A percentile compares a stretch with the other conserved stretches of the same genome.
Evolutionary conservation across 2,113 vertebrate species (phyloP).

Genomic region (Siniperca knerii): DNA sequence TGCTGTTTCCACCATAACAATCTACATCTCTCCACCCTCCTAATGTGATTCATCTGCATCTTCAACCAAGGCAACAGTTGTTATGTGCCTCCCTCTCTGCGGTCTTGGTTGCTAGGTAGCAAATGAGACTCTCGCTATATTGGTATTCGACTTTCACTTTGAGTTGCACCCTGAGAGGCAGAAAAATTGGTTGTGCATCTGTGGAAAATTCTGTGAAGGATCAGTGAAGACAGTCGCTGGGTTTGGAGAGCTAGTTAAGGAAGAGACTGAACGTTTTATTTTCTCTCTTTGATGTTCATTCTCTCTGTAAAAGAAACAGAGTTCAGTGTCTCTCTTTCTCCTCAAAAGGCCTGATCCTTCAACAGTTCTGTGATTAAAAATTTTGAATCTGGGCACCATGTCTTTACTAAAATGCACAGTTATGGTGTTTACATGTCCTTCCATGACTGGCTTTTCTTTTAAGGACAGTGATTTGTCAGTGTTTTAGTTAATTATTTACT

Average conservation of each 20-base stretch:
- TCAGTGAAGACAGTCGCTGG: background rate
- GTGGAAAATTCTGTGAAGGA: constrained; percentile 13
- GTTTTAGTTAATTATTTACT: background rate
- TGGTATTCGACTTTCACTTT: constrained; percentile 33
- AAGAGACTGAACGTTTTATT: background rate
- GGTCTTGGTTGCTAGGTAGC: constrained; percentile 70
- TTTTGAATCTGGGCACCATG: too few species aligned
- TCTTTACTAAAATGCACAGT: background rate
- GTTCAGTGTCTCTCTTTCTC: background rate
- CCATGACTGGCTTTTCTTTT: too few species aligned
- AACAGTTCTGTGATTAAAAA: background rate
- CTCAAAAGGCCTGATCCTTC: background rate
- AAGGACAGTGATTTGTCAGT: background rate
- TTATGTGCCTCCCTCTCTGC: constrained; percentile 35
- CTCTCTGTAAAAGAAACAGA: background rate
- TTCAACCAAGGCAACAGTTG: constrained; percentile 62
- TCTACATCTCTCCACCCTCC: background rate
- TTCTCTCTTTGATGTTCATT: constrained; percentile 2
- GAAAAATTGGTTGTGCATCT: constrained; percentile 24
- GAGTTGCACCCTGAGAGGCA: constrained; percentile 36
- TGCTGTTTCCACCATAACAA: background rate
- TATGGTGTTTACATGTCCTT: background rate
- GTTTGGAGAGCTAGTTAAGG: background rate
- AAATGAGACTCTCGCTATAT: constrained; percentile 56
- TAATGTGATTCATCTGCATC: constrained; percentile 35